Percentiles rank a stretch among this genome's conserved stretches.
These are phyloP conservation scores for Halichoerus grypus DNA, from an alignment of 2,113 vertebrate genomes.

Conservation along the genomic window DNA sequence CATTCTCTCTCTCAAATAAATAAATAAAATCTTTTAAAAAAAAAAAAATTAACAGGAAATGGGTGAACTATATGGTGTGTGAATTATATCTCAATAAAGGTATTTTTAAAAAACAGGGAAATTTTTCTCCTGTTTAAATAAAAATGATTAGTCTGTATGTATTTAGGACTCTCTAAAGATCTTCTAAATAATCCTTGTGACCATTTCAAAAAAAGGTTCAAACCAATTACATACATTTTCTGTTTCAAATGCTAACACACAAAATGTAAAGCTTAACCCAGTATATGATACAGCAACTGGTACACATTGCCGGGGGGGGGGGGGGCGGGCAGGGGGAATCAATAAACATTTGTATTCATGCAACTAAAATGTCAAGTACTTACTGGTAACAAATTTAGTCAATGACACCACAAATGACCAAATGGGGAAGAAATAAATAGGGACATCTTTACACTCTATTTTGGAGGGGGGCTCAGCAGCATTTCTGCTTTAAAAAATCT, in stretches of 20 bases:
- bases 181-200: background rate
- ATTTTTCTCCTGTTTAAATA: constrained; percentile 7
- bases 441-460: background rate
- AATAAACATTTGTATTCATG: constrained; percentile 26
- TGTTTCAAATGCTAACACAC: constrained; percentile 36
- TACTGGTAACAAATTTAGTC: constrained; percentile 8
- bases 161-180: constrained; percentile 2
- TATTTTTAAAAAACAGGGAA: background rate
- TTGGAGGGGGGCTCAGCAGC: background rate
- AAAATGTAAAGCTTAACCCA: constrained; percentile 50
- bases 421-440: constrained; percentile 6
- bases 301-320: background rate
- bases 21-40: too few relatives aligned
- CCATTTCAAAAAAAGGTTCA: constrained; percentile 50
- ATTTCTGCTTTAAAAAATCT: constrained; percentile 50
- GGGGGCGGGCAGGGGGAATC: too few relatives aligned
- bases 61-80: background rate
- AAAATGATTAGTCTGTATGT: background rate
- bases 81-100: constrained; percentile 37
- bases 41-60: background rate
- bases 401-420: background rate
- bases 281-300: background rate
- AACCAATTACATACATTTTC: background rate
- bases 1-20: too few relatives aligned
- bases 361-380: constrained; percentile 50